These are phyloP conservation scores for Australoheros facetus DNA, from an alignment of 2,797 vertebrate genomes.

Conservation along the genomic window DNA sequence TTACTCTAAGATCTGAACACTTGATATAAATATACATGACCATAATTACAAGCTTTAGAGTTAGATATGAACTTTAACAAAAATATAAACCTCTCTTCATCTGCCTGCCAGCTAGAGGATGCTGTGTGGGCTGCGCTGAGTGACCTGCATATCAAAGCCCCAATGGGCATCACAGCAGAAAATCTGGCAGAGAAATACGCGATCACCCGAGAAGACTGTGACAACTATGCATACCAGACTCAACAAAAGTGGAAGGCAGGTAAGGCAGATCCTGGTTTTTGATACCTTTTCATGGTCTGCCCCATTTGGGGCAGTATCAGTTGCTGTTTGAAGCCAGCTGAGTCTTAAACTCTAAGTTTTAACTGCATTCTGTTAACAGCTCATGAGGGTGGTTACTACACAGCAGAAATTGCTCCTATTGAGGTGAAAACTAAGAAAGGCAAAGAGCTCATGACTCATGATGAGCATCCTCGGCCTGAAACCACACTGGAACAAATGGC, in stretches of 20 bases:
- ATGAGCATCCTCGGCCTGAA: slow-evolving; percentile 93
- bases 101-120: slow-evolving; percentile 88
- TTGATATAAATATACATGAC: background rate
- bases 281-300: background rate
- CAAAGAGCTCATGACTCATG: slow-evolving; percentile 86
- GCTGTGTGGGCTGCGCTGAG: slow-evolving; percentile 89
- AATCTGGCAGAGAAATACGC: slow-evolving; percentile 91
- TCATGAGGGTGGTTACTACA: slow-evolving; percentile 87
- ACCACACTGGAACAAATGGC: slow-evolving; percentile 90
- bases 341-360: background rate
- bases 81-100: background rate
- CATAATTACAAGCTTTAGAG: background rate
- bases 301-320: background rate
- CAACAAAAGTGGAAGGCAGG: slow-evolving; percentile 96
- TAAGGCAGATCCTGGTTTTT: slow-evolving; percentile 61
- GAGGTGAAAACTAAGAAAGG: slow-evolving; percentile 93
- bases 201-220: slow-evolving; percentile 90
- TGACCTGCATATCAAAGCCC: slow-evolving; percentile 86
- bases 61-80: background rate
- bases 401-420: slow-evolving; percentile 89
- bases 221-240: slow-evolving; percentile 86
- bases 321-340: background rate
- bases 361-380: slow-evolving; percentile 74
- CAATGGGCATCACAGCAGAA: slow-evolving; percentile 96
- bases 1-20: background rate